Conservation (phyloP, 1,140 invertebrate genomes). For the Cyrtorhinus lividipennis region DNA sequence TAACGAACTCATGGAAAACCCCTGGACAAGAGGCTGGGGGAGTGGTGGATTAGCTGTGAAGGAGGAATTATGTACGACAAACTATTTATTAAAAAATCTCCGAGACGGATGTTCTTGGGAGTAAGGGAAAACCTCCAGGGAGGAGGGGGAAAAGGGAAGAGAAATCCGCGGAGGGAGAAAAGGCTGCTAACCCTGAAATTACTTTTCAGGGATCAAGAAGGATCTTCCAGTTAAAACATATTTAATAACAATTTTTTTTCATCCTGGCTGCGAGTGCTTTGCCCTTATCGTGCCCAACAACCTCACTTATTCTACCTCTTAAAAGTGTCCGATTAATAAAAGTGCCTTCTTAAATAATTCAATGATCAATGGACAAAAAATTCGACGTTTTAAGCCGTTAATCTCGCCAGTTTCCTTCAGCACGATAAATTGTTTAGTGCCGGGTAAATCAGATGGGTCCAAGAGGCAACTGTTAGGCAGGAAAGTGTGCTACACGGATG, state of each 20-base stretch:
- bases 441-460: no score
- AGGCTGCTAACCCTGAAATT: constrained; percentile 8
- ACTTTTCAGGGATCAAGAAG: constrained; percentile 10
- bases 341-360: neutral
- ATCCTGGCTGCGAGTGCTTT: neutral
- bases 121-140: neutral
- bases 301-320: neutral
- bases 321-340: neutral
- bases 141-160: neutral
- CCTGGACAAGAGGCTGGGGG: neutral
- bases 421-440: no score
- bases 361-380: neutral
- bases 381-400: neutral
- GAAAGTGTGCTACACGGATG: no score
- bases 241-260: constrained; percentile 11
- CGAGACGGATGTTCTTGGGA: constrained; percentile 2
- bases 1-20: neutral
- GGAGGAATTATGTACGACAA: constrained; percentile 16
- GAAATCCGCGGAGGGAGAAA: neutral
- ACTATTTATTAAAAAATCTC: constrained; percentile 16
- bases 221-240: constrained; percentile 12
- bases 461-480: no score
- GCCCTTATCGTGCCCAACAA: no score
- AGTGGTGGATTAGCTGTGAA: constrained; percentile 13
- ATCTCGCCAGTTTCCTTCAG: no score